Evolutionary conservation across 2,888 invertebrate species (phyloP).

Genomic region (Pristionchus maxplancki): DNA sequence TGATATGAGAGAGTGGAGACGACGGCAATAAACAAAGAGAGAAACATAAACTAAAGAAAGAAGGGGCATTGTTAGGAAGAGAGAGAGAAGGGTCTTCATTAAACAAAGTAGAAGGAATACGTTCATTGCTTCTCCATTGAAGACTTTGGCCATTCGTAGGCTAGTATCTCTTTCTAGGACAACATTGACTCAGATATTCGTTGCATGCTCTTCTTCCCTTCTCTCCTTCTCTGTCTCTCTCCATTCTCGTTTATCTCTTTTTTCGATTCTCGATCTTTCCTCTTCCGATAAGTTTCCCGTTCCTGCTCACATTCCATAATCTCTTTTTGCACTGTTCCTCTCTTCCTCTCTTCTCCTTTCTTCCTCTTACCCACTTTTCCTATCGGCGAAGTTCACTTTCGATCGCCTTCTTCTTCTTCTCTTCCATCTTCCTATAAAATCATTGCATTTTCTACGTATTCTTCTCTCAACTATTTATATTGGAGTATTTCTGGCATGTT

Average conservation of each 20-base stretch:
- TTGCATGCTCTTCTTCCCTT: constrained; percentile 13
- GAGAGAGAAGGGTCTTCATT: neutral
- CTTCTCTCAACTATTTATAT: neutral
- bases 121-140: neutral
- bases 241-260: neutral
- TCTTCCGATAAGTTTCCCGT: neutral
- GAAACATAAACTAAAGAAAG: constrained; percentile 28
- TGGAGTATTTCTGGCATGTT: neutral
- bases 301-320: constrained; percentile 38
- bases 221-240: constrained; percentile 4
- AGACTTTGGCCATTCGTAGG: neutral
- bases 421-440: too few relatives aligned
- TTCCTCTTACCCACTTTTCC: constrained; percentile 13
- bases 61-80: neutral
- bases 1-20: constrained; percentile 34
- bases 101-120: constrained; percentile 26
- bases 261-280: constrained; percentile 31
- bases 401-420: too few relatives aligned
- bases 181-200: neutral
- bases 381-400: neutral
- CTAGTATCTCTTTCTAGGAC: neutral
- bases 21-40: neutral
- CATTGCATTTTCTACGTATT: too few relatives aligned
- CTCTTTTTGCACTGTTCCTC: constrained; percentile 13
- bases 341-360: neutral